Conservation (phyloP, 1,140 invertebrate species). For the Psix sp. region DNA sequence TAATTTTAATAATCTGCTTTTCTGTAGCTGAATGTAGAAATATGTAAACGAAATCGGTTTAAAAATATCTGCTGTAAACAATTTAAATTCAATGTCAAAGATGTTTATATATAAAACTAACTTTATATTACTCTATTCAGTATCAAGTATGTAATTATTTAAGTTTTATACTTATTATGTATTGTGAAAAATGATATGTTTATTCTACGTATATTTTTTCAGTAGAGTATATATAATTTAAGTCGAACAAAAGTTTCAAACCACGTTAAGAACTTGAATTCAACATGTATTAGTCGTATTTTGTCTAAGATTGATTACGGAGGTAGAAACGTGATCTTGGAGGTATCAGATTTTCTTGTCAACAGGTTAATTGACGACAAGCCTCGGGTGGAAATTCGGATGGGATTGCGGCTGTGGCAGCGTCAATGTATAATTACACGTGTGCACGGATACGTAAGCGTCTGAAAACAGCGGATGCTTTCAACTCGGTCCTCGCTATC, state of each 20-base stretch:
- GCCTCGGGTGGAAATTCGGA: slow-evolving; percentile 6
- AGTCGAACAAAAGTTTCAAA: slow-evolving; percentile 8
- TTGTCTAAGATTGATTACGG: not conserved
- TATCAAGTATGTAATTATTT: too few species aligned
- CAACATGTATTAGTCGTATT: not conserved
- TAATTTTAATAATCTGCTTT: too few species aligned
- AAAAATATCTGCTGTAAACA: too few species aligned
- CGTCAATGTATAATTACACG: slow-evolving; percentile 37
- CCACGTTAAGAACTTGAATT: slow-evolving; percentile 15
- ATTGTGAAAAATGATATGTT: not conserved
- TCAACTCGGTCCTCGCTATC: slow-evolving; percentile 48
- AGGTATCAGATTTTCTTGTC: not conserved
- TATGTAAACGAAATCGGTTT: too few species aligned
- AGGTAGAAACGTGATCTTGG: not conserved
- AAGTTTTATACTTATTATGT: too few species aligned
- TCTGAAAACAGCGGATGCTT: slow-evolving; percentile 47
- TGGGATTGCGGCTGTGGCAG: slow-evolving; percentile 8
- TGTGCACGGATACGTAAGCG: slow-evolving; percentile 26
- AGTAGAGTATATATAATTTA: slow-evolving; percentile 17
- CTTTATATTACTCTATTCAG: too few species aligned
- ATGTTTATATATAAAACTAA: too few species aligned
- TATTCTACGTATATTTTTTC: slow-evolving; percentile 3
- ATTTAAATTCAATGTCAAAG: too few species aligned
- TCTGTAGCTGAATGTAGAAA: too few species aligned
- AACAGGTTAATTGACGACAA: slow-evolving; percentile 5